phyloP scores from a whole-genome alignment of 1,140 invertebrate species.

The Laupala kohalensis region DNA sequence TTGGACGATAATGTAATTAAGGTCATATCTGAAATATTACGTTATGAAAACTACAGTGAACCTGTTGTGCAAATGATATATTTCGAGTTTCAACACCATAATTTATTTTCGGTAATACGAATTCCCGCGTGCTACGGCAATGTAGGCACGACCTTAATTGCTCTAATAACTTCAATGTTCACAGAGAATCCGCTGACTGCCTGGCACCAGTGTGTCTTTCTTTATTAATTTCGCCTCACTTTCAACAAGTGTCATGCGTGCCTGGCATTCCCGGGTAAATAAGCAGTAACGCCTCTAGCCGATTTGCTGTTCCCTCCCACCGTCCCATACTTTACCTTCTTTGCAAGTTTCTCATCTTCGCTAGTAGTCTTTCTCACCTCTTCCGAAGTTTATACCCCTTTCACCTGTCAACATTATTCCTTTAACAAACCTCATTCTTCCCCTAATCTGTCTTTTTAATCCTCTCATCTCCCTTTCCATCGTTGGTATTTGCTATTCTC shows the following conservation, averaged over 20 bases:
- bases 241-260: not conserved
- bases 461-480: not conserved
- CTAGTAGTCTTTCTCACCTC: no score
- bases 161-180: not conserved
- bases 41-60: no score
- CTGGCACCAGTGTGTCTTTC: not conserved
- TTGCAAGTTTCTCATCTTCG: no score
- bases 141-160: not conserved
- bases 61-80: no score
- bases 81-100: not conserved
- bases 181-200: not conserved
- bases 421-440: not conserved
- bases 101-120: not conserved
- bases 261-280: not conserved
- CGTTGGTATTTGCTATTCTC: not conserved
- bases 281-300: not conserved
- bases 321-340: not conserved
- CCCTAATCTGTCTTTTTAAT: not conserved
- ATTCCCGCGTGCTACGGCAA: not conserved
- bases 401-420: no score
- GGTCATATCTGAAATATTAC: no score
- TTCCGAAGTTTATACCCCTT: no score
- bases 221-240: not conserved
- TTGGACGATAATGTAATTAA: no score
- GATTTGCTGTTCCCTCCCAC: not conserved